Evolutionary conservation across 1,140 invertebrate genomes (phyloP), one percentile per base, ranked within the genome.

Genomic region (Caenorhabditis inopinata): DNA sequence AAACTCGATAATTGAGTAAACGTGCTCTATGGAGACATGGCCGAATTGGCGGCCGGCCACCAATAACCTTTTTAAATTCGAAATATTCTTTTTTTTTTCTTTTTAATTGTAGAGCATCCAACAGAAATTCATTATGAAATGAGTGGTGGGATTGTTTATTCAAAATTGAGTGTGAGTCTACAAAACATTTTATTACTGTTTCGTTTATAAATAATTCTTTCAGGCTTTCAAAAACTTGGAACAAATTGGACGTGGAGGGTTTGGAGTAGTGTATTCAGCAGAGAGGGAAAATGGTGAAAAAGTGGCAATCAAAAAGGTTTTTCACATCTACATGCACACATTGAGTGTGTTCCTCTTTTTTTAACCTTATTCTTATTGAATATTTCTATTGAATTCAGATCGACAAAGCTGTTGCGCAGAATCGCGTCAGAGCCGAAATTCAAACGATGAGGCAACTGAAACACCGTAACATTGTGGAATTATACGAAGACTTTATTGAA

Each of bases 401-500:
- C 27, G 58, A 16, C 11, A 68, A 68, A 6, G n/a, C 14, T 11
- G 58, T 25, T 18, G 1, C n/a, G 7, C 29, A n/a, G 12, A 68
- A 12, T n/a, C 58, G 58, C 1, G n/a, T 68, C n/a, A 38, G n/a
- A 21, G 32, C 27, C 11, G 58, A 68, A 42, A 68, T 68, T 12
- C 12, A 42, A 38, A 68, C 58, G 2, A 68, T 68, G 58, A 38
- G 38, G n/a, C 4, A 21, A 21, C n/a, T 68, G 32, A 21, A 42
- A 9, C 29, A 68, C 6, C n/a, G 58, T 7, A 68, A 42, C 6
- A 27, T 27, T 46, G 32, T 78, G 16, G 9, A 78, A 25, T 68
- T 58, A 11, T 78, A 78, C 27, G 49, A 62, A 38, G 11, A 14
- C 23, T 78, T 78, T n/a, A 12, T 58, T n/a, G 76, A 78, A 35